These are phyloP conservation scores for Lissonota sp. DNA, from an alignment of 2,888 invertebrate species.

Conservation along the genomic window DNA sequence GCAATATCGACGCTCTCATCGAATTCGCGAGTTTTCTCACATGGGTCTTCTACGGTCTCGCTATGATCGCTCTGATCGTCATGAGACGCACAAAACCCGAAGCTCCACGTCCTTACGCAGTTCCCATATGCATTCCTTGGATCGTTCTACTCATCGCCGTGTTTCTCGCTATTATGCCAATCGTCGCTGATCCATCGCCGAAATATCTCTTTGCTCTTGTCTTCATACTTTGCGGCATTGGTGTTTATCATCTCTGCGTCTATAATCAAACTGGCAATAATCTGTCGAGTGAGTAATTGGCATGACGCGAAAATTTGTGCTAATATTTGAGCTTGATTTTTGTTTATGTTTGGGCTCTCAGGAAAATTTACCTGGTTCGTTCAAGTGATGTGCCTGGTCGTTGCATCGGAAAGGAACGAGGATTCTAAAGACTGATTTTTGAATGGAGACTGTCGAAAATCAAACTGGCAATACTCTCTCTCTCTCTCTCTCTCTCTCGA, in stretches of 20 bases:
- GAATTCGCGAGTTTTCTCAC: conserved; percentile 94
- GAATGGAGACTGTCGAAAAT: neutral
- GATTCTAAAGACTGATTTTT: conserved; percentile 63
- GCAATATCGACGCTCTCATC: conserved; percentile 91
- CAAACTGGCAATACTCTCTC: neutral
- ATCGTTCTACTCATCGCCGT: conserved; percentile 89
- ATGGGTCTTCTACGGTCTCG: conserved; percentile 94
- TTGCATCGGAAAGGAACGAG: conserved; percentile 85
- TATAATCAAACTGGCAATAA: conserved; percentile 88
- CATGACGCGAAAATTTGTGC: too few species aligned
- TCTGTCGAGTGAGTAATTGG: conserved; percentile 86
- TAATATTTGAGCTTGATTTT: conserved; percentile 62
- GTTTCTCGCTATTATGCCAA: conserved; percentile 90
- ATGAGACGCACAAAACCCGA: conserved; percentile 89
- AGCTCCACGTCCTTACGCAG: conserved; percentile 89
- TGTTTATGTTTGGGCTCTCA: conserved; percentile 81
- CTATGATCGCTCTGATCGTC: conserved; percentile 91
- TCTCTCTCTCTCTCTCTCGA: too few species aligned
- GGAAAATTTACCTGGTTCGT: conserved; percentile 87
- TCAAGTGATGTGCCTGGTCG: conserved; percentile 89
- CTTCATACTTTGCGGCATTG: conserved; percentile 89
- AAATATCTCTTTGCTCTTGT: conserved; percentile 91
- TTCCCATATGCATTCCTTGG: conserved; percentile 90
- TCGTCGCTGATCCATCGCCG: conserved; percentile 89
- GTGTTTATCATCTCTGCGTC: conserved; percentile 91